A percentile compares a stretch with the other conserved stretches of the same genome.
These are phyloP conservation scores for Cacoxenus indagator DNA, from an alignment of 2,888 invertebrate genomes.

Conservation along the genomic window DNA sequence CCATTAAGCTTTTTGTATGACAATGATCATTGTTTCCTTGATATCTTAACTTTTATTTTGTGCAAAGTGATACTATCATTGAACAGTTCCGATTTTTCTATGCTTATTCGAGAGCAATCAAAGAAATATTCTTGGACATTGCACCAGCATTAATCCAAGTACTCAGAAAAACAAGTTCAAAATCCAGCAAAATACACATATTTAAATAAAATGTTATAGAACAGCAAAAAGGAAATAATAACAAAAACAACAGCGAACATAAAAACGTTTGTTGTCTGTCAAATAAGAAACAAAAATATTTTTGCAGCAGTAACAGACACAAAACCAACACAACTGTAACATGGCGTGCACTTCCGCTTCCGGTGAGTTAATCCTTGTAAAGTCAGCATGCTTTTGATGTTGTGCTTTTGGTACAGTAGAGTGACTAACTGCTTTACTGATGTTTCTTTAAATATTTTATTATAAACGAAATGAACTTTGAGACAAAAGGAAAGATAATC, in stretches of 20 bases:
- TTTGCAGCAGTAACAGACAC: neutral
- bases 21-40: no score
- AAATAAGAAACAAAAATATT: neutral
- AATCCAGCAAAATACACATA: neutral
- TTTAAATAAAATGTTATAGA: no score
- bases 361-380: constrained; percentile 11
- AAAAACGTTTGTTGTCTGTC: neutral
- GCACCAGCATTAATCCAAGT: neutral
- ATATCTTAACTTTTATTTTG: no score
- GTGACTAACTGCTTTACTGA: no score
- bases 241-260: neutral
- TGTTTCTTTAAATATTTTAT: constrained; percentile 15
- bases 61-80: no score
- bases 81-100: neutral
- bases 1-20: no score
- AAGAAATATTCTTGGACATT: neutral
- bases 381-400: constrained; percentile 1
- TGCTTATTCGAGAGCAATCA: neutral
- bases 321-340: constrained; percentile 13
- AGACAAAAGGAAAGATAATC: no score
- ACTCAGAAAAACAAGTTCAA: neutral
- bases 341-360: constrained; percentile 18
- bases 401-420: neutral
- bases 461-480: neutral
- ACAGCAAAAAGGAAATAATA: neutral